phyloP scores from a whole-genome alignment of 2,888 invertebrate genomes.

The Brachylomia viminalis region DNA sequence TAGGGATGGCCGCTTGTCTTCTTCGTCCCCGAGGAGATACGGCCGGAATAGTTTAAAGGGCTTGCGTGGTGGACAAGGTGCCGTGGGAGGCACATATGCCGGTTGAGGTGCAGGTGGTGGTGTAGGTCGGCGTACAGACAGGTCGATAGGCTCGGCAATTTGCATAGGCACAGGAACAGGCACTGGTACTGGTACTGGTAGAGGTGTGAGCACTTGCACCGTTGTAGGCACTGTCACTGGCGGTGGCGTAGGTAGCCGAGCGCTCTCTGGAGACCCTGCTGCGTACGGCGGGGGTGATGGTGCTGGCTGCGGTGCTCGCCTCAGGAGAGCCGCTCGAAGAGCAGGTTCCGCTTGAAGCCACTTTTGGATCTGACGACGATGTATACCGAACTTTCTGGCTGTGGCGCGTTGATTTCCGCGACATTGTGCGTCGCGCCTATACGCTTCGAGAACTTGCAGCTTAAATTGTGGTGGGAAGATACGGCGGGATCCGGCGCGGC shows the following conservation, averaged over 20 bases:
- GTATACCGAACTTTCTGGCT: constrained; percentile 97
- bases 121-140: constrained; percentile 81
- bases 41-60: constrained; percentile 95
- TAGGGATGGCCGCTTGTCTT: constrained; percentile 82
- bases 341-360: constrained; percentile 96
- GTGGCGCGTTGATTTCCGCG: constrained; percentile 97
- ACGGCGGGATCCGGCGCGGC: constrained; percentile 94
- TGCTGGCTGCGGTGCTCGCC: constrained; percentile 87
- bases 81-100: constrained; percentile 74
- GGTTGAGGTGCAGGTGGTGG: constrained; percentile 82
- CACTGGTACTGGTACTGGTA: constrained; percentile 73
- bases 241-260: constrained; percentile 85
- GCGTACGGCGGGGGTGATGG: constrained; percentile 87
- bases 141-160: constrained; percentile 81
- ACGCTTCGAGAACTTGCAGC: constrained; percentile 96
- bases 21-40: constrained; percentile 92
- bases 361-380: constrained; percentile 97
- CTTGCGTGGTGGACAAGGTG: constrained; percentile 86
- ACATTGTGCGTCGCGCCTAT: constrained; percentile 96
- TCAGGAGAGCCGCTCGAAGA: constrained; percentile 93
- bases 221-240: constrained; percentile 74
- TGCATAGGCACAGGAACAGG: constrained; percentile 76
- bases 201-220: constrained; percentile 70
- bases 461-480: constrained; percentile 97
- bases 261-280: constrained; percentile 86